phyloP scores from a whole-genome alignment of 1,140 invertebrate genomes.

The Caerostris extrusa region DNA sequence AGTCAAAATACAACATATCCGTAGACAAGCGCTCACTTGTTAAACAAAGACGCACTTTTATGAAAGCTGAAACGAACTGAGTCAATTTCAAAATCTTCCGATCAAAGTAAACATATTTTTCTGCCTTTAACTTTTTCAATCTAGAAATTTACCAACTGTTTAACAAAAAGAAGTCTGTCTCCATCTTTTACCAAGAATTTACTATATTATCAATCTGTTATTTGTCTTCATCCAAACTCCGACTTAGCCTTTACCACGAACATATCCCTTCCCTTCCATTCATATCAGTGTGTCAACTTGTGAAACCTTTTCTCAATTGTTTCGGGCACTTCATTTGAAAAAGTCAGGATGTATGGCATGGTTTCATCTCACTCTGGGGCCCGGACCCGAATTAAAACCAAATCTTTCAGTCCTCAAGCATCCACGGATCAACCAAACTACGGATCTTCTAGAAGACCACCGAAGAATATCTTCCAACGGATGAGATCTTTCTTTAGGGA shows the following conservation, averaged over 20 bases:
- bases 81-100: conserved; percentile 25
- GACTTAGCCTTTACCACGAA: conserved; percentile 51
- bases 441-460: not conserved
- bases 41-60: conserved; percentile 48
- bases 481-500: conserved; percentile 47
- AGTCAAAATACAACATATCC: conserved; percentile 58
- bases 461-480: conserved; percentile 36
- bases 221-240: not conserved
- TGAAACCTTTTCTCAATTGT: not conserved
- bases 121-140: conserved; percentile 20
- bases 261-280: conserved; percentile 56
- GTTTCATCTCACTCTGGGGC: conserved; percentile 65
- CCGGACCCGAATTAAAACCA: conserved; percentile 42
- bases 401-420: conserved; percentile 29
- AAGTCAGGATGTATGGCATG: conserved; percentile 61
- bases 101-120: conserved; percentile 71
- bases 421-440: conserved; percentile 24
- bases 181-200: conserved; percentile 38
- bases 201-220: conserved; percentile 15
- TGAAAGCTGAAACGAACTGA: conserved; percentile 1
- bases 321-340: not conserved
- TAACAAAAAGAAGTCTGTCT: not conserved
- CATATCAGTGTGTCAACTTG: conserved; percentile 43
- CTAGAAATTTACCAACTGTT: not conserved
- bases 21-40: conserved; percentile 48